A percentile compares a stretch with the other conserved stretches of the same genome.
These are phyloP conservation scores for Onychostoma macrolepis DNA, from an alignment of 2,113 vertebrate species.

Conservation along the genomic window DNA sequence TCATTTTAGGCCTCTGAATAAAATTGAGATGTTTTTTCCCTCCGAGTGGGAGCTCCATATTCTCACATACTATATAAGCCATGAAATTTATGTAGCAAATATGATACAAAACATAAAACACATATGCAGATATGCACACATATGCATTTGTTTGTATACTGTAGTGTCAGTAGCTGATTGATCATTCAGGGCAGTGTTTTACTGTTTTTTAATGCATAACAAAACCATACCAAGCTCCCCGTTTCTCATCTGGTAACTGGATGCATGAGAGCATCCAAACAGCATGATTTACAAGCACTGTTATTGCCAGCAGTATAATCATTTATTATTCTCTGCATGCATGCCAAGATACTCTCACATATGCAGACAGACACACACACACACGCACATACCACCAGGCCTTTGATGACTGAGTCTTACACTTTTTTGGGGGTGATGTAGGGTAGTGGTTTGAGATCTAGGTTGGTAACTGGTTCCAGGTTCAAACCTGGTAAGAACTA, in stretches of 20 bases:
- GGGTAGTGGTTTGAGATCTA: background rate
- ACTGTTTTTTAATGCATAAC: slow-evolving; percentile 52
- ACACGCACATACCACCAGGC: slow-evolving; percentile 46
- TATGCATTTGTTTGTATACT: background rate
- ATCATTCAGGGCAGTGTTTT: slow-evolving; percentile 52
- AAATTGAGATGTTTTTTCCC: no score
- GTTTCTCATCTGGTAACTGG: slow-evolving; percentile 59
- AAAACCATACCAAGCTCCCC: slow-evolving; percentile 55
- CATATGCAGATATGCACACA: background rate
- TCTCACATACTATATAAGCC: background rate
- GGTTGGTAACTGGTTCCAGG: background rate
- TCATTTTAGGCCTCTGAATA: background rate
- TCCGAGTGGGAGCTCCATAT: background rate
- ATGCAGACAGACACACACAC: slow-evolving; percentile 15
- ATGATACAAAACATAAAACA: background rate
- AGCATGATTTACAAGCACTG: slow-evolving; percentile 61
- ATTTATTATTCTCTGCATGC: slow-evolving; percentile 61
- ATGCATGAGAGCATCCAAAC: slow-evolving; percentile 55
- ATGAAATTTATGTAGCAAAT: background rate
- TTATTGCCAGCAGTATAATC: slow-evolving; percentile 57
- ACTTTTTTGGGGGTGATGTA: slow-evolving; percentile 38
- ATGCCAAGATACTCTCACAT: slow-evolving; percentile 58
- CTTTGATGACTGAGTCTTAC: slow-evolving; percentile 52
- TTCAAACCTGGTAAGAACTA: background rate
- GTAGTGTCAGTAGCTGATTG: slow-evolving; percentile 29